These are phyloP conservation scores for Dendrolimus kikuchii DNA, from an alignment of 1,140 invertebrate genomes.

Conservation along the genomic window DNA sequence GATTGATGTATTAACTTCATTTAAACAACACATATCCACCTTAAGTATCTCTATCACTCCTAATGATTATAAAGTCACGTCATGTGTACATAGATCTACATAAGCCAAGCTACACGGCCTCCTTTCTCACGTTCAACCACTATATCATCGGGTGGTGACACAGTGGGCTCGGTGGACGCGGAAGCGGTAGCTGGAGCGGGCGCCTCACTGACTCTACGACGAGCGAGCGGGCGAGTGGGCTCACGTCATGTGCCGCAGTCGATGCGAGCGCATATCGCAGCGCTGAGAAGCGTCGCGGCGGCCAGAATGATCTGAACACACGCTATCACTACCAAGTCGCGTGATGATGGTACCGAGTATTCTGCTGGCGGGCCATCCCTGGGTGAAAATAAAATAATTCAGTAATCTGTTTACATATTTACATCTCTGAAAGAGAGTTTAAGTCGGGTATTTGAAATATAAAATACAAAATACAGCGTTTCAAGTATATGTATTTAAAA, in stretches of 20 bases:
- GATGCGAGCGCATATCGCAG: conserved; percentile 46
- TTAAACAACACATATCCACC: too few relatives aligned
- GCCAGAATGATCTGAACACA: conserved; percentile 54
- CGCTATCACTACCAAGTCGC: conserved; percentile 57
- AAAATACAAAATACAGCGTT: too few relatives aligned
- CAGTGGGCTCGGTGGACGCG: conserved; percentile 13
- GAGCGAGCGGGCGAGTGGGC: conserved; percentile 41
- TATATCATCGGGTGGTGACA: conserved; percentile 27
- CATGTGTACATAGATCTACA: conserved; percentile 23
- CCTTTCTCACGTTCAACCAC: conserved; percentile 42
- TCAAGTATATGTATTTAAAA: too few relatives aligned
- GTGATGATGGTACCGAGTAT: conserved; percentile 43
- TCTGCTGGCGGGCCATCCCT: conserved; percentile 35
- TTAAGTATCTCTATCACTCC: too few relatives aligned
- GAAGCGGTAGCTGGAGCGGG: conserved; percentile 26
- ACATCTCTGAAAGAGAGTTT: too few relatives aligned
- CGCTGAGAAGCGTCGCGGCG: conserved; percentile 44
- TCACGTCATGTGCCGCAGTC: conserved; percentile 50
- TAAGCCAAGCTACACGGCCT: conserved; percentile 49
- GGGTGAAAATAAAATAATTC: neutral
- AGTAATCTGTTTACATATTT: too few relatives aligned
- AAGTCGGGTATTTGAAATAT: too few relatives aligned
- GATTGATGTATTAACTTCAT: too few relatives aligned
- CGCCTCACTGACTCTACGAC: conserved; percentile 50
- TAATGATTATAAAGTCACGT: too few relatives aligned